phyloP scores from a whole-genome alignment of 2,888 invertebrate species.

The Blastobasis lacticolella region DNA sequence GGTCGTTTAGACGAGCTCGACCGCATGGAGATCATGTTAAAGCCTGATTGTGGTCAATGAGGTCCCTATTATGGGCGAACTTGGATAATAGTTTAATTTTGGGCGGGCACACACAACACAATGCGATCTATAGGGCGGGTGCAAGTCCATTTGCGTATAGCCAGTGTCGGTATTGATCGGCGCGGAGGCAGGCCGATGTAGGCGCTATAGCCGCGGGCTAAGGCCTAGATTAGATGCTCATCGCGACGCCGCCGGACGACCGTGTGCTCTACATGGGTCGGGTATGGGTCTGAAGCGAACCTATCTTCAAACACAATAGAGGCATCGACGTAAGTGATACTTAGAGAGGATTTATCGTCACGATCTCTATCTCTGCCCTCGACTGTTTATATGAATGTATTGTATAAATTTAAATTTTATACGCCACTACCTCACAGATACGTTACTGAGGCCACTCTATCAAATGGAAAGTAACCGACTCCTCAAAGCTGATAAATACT shows the following conservation, averaged over 20 bases:
- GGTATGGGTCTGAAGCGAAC: conserved; percentile 19
- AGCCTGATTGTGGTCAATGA: neutral
- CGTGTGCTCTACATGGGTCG: conserved; percentile 21
- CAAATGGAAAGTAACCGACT: too few species aligned
- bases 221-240: conserved; percentile 19
- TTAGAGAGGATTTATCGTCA: conserved; percentile 34
- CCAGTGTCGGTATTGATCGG: conserved; percentile 24
- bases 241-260: conserved; percentile 18
- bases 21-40: too few species aligned
- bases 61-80: conserved; percentile 3
- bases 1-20: too few species aligned
- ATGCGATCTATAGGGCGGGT: conserved; percentile 14
- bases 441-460: too few species aligned
- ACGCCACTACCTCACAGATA: too few species aligned
- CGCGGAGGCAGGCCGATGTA: conserved; percentile 12
- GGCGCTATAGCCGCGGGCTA: conserved; percentile 11
- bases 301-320: conserved; percentile 34
- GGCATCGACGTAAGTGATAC: conserved; percentile 31
- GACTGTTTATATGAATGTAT: neutral
- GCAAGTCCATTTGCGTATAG: conserved; percentile 19
- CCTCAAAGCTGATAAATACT: too few species aligned
- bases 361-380: conserved; percentile 15
- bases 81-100: conserved; percentile 11
- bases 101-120: conserved; percentile 8
- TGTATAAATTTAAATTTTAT: too few species aligned